phyloP scores from a whole-genome alignment of 2,797 vertebrate species.

The Pseudochirops corinnae region DNA sequence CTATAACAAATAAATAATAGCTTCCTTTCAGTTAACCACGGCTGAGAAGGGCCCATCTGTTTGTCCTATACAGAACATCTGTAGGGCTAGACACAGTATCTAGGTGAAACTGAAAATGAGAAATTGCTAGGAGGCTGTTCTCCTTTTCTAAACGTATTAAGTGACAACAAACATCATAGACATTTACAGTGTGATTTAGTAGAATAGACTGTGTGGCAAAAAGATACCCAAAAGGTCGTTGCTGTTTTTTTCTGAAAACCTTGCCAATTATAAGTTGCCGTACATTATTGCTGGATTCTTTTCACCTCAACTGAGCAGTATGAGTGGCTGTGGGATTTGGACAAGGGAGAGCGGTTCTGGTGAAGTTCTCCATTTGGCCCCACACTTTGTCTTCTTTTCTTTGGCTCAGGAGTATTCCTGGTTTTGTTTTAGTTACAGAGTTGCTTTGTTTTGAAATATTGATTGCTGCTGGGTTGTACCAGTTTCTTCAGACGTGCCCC shows the following conservation, averaged over 20 bases:
- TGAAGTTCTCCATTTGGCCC: background rate
- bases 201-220: background rate
- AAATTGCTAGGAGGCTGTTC: background rate
- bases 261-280: background rate
- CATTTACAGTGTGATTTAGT: background rate
- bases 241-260: background rate
- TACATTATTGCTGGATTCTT: background rate
- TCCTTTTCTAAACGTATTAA: background rate
- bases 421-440: constrained; percentile 60
- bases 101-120: background rate
- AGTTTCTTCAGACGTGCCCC: constrained; percentile 41
- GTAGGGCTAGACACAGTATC: background rate
- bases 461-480: constrained; percentile 56
- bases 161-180: background rate
- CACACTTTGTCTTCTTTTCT: constrained; percentile 11
- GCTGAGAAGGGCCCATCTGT: background rate
- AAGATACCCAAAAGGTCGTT: background rate
- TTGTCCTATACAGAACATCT: background rate
- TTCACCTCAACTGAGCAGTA: background rate
- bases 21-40: background rate
- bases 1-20: background rate
- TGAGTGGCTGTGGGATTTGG: background rate
- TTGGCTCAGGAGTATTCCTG: constrained; percentile 16
- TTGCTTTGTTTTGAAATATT: constrained; percentile 64
- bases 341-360: background rate